Base-by-base conservation (phyloP, 2,888 invertebrate species). In the Drosophila leonis region DNA sequence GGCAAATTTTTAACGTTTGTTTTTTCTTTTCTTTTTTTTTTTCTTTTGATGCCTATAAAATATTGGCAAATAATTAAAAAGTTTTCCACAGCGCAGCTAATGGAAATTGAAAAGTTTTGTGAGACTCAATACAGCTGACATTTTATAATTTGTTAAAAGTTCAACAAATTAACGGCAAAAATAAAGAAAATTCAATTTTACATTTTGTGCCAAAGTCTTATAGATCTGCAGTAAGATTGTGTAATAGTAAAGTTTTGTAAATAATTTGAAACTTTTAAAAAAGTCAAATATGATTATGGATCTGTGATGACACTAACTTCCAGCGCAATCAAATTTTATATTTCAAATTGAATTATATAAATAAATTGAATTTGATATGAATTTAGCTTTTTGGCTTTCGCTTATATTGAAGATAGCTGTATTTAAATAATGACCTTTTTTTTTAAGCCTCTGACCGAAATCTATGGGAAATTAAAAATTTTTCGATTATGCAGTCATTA, bases 21-120 rank as follows among this genome's bases (percentile, higher is more conserved):
- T n/a, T 39, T n/a, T 7, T 31, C 20, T 33, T 37, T 31, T 62
- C 9, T n/a, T 7, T 31, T 24, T 33, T 37, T 27, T 62, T 12
- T 39, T 33, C 48, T 29, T 46, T 12, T 35, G 61, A 1, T 15
- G 59, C 65, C 73, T 69, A 80, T 81, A 71, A 73, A 80, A 69
- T 75, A 85, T 85, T 74, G 83, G 76, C 75, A 84, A 84, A 84
- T 83, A 84, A 84, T 84, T 84, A 86, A 86, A 84, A 84, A 84
- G 74, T 86, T 84, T 84, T 80, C 39, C 54, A 42, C 29, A 71
- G 70, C 56, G 59, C 51, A 56, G 76, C 82, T 82, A 84, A 83
- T 77, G 84, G 82, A 82, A 80, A 85, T 74, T 66, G 76, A 68
- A 82, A 78, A 78, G 63, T 75, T 78, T 72, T 65, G 72, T 61